Evolutionary conservation across 2,113 vertebrate genomes (phyloP).

Genomic region (Probosciger aterrimus): DNA sequence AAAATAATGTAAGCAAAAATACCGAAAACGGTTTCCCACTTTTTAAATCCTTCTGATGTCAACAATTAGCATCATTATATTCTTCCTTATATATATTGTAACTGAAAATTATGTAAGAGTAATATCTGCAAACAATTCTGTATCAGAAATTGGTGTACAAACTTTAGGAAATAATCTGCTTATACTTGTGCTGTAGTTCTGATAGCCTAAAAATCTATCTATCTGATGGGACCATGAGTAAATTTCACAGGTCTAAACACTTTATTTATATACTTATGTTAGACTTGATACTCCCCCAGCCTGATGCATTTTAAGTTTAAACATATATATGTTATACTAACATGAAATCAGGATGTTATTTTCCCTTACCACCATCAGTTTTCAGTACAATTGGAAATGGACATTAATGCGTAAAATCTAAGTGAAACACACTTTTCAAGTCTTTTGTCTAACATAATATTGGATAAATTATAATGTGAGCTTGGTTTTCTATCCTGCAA

Average conservation of each 20-base stretch:
- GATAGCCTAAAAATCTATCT: constrained; percentile 13
- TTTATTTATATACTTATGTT: neutral
- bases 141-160: constrained; percentile 50
- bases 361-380: neutral
- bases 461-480: neutral
- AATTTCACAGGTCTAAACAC: constrained; percentile 1
- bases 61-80: neutral
- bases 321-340: neutral
- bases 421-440: neutral
- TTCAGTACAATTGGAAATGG: neutral
- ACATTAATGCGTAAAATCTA: neutral
- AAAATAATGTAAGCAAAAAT: neutral
- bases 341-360: neutral
- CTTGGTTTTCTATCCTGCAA: neutral
- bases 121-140: constrained; percentile 15
- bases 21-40: neutral
- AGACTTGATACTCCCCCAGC: neutral
- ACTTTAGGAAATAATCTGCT: constrained; percentile 30
- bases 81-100: neutral
- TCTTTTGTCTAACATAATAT: neutral
- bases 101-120: constrained; percentile 15
- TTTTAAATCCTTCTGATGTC: neutral
- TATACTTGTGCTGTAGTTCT: constrained; percentile 53
- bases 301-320: neutral
- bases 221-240: constrained; percentile 28